These are phyloP conservation scores for Caenorhabditis latens DNA, from an alignment of 1,140 invertebrate genomes.

Conservation along the genomic window DNA sequence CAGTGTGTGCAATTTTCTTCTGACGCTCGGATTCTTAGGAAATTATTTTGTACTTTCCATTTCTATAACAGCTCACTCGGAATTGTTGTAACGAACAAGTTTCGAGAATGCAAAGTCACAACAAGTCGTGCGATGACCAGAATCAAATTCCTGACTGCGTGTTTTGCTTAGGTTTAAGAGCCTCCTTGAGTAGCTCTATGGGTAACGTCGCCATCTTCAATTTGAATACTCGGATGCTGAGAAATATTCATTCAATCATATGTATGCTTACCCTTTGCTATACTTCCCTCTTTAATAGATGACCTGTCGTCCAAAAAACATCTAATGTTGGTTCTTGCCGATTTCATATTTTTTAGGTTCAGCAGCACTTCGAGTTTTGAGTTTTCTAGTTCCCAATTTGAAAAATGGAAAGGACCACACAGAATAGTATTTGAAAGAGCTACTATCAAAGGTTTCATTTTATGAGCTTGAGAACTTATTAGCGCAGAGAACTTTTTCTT, in stretches of 20 bases:
- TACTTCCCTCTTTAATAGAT: background rate
- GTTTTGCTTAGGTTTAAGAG: background rate
- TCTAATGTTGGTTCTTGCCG: background rate
- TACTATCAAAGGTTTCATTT: too few relatives aligned
- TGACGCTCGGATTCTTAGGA: background rate
- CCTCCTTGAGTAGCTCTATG: constrained; percentile 22
- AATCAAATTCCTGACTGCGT: background rate
- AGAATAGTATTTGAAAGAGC: background rate
- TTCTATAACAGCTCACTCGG: background rate
- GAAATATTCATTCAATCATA: background rate
- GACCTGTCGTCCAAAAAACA: background rate
- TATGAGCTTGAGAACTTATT: background rate
- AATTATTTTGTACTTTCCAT: constrained; percentile 9
- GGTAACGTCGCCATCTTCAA: background rate
- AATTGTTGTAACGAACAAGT: background rate
- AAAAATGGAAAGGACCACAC: background rate
- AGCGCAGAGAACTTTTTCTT: background rate
- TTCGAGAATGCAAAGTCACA: background rate
- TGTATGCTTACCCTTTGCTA: constrained; percentile 11
- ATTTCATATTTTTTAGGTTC: background rate
- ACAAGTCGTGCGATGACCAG: constrained; percentile 15
- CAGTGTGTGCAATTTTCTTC: background rate
- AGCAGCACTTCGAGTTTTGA: background rate
- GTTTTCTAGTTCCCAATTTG: background rate
- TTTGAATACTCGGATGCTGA: background rate